Evolutionary conservation across 2,113 vertebrate species (phyloP), one percentile per base, ranked within the genome.

Genomic region (Hippocampus abdominalis): DNA sequence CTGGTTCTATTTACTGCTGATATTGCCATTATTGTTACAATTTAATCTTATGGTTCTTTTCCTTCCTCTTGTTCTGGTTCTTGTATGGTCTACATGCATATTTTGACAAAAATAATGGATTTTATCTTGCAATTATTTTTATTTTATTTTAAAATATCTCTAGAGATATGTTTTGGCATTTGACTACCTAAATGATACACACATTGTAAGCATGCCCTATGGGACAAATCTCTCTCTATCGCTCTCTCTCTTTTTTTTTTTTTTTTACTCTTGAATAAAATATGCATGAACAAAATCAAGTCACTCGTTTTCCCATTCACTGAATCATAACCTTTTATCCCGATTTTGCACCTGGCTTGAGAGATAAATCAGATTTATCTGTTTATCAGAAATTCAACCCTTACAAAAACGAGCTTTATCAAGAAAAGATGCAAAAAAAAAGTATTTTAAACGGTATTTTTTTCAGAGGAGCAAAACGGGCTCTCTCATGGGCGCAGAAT

Each of bases 241-340:
- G 16, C 18, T 54, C 23, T 54, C 23, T 54, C 23, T n/a, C n/a
- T 10, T 53, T 49, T 15, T 13, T 49, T 21, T 53, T 91, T 93
- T 93, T 93, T 64, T 94, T 93, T 94, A 94, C 93, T 94, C 91
- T 94, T 94, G 92, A 94, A 94, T 94, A 94, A 94, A 94, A 94
- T 93, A 93, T 94, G 93, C 93, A 94, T 94, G 93, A 93, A 91
- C 82, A 90, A 91, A 87, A 77, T 57, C 20, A 57, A 80, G 75
- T 75, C 72, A n/a, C 21, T 51, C 36, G 21, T 9, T 81, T 68
- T 75, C n/a, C 69, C 1, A 63, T 4, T 70, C 11, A 40, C 18
- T 9, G 13, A 44, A 44, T 64, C n/a, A 8, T 29, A 27, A 59
- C 56, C 13, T 25, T 8, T 25, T 23, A 7, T 15, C 40, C 20